These are phyloP conservation scores for Pristionchus fissidentatus DNA, from an alignment of 2,888 invertebrate genomes.

Conservation along the genomic window DNA sequence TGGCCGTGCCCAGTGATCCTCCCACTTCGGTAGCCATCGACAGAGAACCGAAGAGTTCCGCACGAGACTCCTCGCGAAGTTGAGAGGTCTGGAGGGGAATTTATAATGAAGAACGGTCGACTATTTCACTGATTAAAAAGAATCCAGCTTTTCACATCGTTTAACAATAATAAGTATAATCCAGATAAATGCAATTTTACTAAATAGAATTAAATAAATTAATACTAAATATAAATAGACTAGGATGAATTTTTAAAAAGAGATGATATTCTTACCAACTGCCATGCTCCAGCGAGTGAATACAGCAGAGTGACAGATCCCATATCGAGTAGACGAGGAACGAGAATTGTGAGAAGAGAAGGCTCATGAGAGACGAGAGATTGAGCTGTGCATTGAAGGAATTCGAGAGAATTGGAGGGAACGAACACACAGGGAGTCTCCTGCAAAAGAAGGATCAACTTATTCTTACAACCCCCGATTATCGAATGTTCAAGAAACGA, in stretches of 20 bases:
- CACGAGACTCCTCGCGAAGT: conserved; percentile 40
- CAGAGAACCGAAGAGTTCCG: conserved; percentile 44
- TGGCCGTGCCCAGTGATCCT: conserved; percentile 28
- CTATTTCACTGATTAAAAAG: neutral
- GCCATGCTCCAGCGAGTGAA: conserved; percentile 40
- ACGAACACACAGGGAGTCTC: conserved; percentile 57
- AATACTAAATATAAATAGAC: no score
- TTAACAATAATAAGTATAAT: no score
- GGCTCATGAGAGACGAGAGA: conserved; percentile 29
- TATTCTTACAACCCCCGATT: neutral
- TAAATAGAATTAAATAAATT: no score
- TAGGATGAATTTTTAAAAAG: no score
- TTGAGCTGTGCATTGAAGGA: conserved; percentile 23
- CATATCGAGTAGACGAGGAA: conserved; percentile 46
- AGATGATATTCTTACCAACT: conserved; percentile 38
- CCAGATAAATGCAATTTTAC: no score
- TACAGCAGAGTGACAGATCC: conserved; percentile 36
- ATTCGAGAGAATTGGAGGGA: conserved; percentile 48
- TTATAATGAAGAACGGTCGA: neutral
- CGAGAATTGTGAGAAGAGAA: conserved; percentile 3
- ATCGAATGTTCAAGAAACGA: no score
- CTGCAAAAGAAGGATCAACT: neutral
- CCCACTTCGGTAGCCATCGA: conserved; percentile 34
- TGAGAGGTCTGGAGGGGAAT: conserved; percentile 10
- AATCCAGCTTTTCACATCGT: no score